These are phyloP conservation scores for Apotomis betuletana DNA, from an alignment of 2,888 invertebrate species.

Conservation along the genomic window DNA sequence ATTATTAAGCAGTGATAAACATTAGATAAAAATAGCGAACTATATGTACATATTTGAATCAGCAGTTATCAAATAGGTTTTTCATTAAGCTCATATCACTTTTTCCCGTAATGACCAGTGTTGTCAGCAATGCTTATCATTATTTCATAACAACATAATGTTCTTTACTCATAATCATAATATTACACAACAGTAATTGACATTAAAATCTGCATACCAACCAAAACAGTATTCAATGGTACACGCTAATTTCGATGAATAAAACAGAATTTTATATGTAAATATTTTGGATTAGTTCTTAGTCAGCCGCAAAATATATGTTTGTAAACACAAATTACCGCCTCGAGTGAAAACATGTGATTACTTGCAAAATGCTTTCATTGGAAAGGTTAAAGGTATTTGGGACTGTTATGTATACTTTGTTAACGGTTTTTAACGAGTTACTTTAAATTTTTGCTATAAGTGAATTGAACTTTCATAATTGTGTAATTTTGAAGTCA, in stretches of 20 bases:
- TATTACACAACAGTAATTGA: constrained; percentile 21
- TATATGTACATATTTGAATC: too few species aligned
- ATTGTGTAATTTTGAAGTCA: not conserved
- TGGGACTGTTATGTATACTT: constrained; percentile 17
- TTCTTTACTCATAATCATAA: not conserved
- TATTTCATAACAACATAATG: constrained; percentile 9
- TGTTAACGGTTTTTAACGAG: constrained; percentile 14
- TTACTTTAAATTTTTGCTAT: not conserved
- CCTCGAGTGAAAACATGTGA: constrained; percentile 20
- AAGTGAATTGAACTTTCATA: not conserved
- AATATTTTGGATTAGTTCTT: not conserved
- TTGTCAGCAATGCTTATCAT: too few species aligned
- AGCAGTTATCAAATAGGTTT: too few species aligned
- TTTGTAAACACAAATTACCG: constrained; percentile 13
- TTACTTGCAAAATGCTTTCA: constrained; percentile 23
- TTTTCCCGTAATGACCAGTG: too few species aligned
- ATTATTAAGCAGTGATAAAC: too few species aligned
- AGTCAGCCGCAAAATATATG: constrained; percentile 10
- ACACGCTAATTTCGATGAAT: not conserved
- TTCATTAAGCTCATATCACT: too few species aligned
- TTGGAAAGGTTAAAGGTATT: constrained; percentile 20
- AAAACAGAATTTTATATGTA: not conserved
- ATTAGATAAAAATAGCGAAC: too few species aligned
- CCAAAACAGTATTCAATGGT: not conserved
- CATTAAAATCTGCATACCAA: constrained; percentile 28